Base-by-base conservation (phyloP, 2,888 invertebrate species). In the Hyalella azteca region DNA sequence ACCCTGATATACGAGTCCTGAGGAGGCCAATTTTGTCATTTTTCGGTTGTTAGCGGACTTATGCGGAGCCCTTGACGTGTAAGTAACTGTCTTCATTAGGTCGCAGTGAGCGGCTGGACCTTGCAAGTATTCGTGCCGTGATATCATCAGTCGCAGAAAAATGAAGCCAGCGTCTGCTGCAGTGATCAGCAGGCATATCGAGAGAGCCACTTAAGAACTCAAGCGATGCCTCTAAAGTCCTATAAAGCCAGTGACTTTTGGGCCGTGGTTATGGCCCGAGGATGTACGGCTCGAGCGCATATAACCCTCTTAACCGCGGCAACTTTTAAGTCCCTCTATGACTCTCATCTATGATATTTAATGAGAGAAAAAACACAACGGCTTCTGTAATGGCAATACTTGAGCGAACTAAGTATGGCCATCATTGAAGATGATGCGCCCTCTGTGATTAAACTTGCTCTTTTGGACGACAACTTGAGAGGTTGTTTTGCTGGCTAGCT, bases 321-420 rank as follows among this genome's bases (percentile, higher is more conserved):
- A 66, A 66, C 66, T 66, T 66, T 66, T 66, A 66, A 66, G 66
- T 66, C 66, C 66, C 66, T 66, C 66, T 66, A 66, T 66, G 66
- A 66, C 66, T 66, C 66, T 66, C 66, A 66, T 66, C 66, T 66
- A 66, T 66, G 66, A 66, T 66, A 66, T 66, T 66, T 66, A 66
- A 66, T 66, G 66, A 66, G 66, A 32, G 32, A 66, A 66, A 66
- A 66, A 66, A 66, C 36, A 22, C 66, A 66, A 66, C 66, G 66
- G 66, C 66, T 66, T 66, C 66, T 66, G 66, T 66, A 66, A 66
- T 66, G 66, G 66, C 66, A 66, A 66, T 66, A 66, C 66, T 66
- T 66, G 66, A 66, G 66, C 22, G 66, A 66, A 66, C 66, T 29
- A 66, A 66, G 66, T 66, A 66, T 36, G 66, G 66, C 66, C 66